Conservation (phyloP, 2,888 invertebrate species). For the Cataglyphis altisquamis region DNA sequence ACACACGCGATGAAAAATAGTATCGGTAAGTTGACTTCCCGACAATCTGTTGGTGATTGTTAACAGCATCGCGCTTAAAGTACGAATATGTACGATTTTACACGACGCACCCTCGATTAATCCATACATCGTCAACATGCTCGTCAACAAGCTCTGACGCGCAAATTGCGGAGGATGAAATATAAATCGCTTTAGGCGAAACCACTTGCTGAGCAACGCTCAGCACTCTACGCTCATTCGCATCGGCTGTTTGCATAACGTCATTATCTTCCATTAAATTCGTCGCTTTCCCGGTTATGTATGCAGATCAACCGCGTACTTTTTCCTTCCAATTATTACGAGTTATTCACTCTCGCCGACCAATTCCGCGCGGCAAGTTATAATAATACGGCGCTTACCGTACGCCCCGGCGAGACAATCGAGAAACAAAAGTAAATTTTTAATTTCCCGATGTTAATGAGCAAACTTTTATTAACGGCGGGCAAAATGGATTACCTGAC, state of each 20-base stretch:
- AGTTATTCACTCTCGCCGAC: not conserved
- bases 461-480: not conserved
- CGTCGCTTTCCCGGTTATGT: slow-evolving; percentile 10
- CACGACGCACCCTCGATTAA: slow-evolving; percentile 16
- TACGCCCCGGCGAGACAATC: not conserved
- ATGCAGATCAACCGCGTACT: slow-evolving; percentile 8
- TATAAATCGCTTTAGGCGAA: slow-evolving; percentile 53
- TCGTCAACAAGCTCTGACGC: slow-evolving; percentile 29
- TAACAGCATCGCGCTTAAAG: not conserved
- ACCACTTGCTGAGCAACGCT: slow-evolving; percentile 46
- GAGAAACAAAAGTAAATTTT: slow-evolving; percentile 6
- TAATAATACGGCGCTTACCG: not conserved
- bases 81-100: slow-evolving; percentile 38
- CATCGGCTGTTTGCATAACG: slow-evolving; percentile 39
- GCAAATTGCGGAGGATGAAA: slow-evolving; percentile 48
- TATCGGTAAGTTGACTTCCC: not conserved
- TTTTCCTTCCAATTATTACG: not conserved
- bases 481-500: not conserved
- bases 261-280: slow-evolving; percentile 45
- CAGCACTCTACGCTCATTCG: slow-evolving; percentile 44
- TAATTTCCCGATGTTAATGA: slow-evolving; percentile 30
- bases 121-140: slow-evolving; percentile 43
- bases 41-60: not conserved
- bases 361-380: not conserved
- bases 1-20: not conserved